Evolutionary conservation across 2,888 invertebrate genomes (phyloP), one percentile per base, ranked within the genome.

Genomic region (Malthinus seriepunctatus): DNA sequence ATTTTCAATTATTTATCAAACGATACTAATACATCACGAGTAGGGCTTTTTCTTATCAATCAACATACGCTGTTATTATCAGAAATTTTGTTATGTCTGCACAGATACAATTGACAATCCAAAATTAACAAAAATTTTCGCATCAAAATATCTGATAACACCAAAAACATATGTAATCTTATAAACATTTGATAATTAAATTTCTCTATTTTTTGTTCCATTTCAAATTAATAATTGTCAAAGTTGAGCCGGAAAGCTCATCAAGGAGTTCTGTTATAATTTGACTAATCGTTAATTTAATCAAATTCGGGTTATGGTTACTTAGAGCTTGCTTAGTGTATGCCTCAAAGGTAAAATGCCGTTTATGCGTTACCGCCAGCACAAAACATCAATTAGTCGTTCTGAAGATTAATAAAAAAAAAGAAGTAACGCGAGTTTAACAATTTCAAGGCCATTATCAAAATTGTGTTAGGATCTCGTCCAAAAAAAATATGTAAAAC

Each of bases 221-320:
- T 5, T 5, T 2, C 23, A 23, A 23, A 23, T 23, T 23, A 23
- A 23, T 23, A 23, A 2, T 23, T 23, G 23, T 23, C 23, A 23
- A 23, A 23, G 2, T 23, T 5, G 23, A 23, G 23, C 23, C 23
- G 23, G 23, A 23, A 23, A 33, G 31, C 23, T 46, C 32, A 46
- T 12, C 33, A 32, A 46, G 31, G 31, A 33, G 46, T 46, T 33
- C 46, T 33, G 46, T 46, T 46, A 37, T 33, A 32, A 23, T 12
- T 32, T 11, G 14, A 12, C 10, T 14, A 14, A 12, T 46, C 32
- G 33, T 46, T 46, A 46, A 46, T 46, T 46, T 46, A 5, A 46
- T 46, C 46, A 46, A 46, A 46, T 46, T 46, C 46, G 33, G 46
- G 46, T 46, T 33, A 46, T 46, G 33, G 32, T 46, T 12, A 33